A percentile compares a stretch with the other conserved stretches of the same genome.
These are phyloP conservation scores for Pangasius krempfi DNA, from an alignment of 2,797 vertebrate genomes.

Conservation along the genomic window DNA sequence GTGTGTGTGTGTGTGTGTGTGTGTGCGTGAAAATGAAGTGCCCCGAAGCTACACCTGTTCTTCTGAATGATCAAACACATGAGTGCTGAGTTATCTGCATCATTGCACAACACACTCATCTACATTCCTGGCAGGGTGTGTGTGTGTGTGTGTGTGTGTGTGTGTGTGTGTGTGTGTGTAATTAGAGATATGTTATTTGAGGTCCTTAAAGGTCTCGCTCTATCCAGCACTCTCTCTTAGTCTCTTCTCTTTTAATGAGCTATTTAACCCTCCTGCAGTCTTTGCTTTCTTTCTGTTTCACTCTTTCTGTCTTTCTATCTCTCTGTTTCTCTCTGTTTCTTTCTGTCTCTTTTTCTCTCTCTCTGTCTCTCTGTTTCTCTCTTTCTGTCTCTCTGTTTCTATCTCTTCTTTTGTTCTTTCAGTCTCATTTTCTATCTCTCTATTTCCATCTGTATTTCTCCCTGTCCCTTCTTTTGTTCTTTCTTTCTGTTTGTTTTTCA, in stretches of 20 bases:
- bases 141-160: slow-evolving; percentile 22
- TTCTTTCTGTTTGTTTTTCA: neutral
- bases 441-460: too few relatives aligned
- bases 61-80: slow-evolving; percentile 41
- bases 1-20: neutral
- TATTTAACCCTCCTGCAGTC: neutral
- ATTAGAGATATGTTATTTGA: slow-evolving; percentile 46
- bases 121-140: slow-evolving; percentile 30
- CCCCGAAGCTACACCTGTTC: slow-evolving; percentile 41
- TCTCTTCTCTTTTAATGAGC: neutral
- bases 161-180: slow-evolving; percentile 21
- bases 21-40: neutral
- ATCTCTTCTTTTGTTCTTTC: too few relatives aligned
- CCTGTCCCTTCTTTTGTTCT: neutral
- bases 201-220: slow-evolving; percentile 17
- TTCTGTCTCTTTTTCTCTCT: neutral
- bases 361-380: neutral
- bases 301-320: neutral
- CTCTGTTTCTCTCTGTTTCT: too few relatives aligned
- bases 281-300: neutral
- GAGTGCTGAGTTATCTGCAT: slow-evolving; percentile 43
- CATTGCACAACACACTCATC: slow-evolving; percentile 47
- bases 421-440: neutral
- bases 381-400: neutral
- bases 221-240: neutral